Evolutionary conservation across 2,888 invertebrate species (phyloP).

Genomic region (Athalia cordata): DNA sequence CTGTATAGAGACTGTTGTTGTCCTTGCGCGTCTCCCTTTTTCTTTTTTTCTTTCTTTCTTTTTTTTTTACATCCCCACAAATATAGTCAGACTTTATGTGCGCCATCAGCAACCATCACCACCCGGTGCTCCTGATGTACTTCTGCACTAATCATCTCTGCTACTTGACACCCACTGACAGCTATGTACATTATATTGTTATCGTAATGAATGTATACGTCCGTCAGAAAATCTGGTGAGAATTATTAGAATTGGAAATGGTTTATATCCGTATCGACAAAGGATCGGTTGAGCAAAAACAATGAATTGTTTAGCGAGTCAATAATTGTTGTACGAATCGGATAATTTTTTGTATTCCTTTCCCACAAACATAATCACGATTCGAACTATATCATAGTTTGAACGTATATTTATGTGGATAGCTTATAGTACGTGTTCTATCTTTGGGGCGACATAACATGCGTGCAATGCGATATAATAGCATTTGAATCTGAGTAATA

Average conservation of each 20-base stretch:
- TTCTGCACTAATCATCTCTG: conserved; percentile 63
- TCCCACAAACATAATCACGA: background rate
- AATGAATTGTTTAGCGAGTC: conserved; percentile 39
- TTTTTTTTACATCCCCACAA: too few relatives aligned
- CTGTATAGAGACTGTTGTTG: conserved; percentile 61
- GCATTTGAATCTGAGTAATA: conserved; percentile 56
- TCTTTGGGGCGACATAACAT: too few relatives aligned
- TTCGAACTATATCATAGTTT: background rate
- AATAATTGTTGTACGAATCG: conserved; percentile 3
- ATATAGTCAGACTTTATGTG: too few relatives aligned
- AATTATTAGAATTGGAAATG: too few relatives aligned
- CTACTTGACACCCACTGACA: conserved; percentile 67
- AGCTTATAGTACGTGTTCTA: background rate
- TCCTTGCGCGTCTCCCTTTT: conserved; percentile 50
- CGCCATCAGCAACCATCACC: conserved; percentile 37
- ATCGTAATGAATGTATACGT: too few relatives aligned
- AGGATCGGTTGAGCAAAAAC: background rate
- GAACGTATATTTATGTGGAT: background rate
- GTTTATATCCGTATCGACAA: background rate
- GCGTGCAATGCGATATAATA: background rate
- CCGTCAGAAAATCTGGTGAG: too few relatives aligned
- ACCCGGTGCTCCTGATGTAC: conserved; percentile 34
- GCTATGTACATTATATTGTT: too few relatives aligned
- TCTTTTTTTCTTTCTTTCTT: too few relatives aligned
- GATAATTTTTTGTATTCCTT: conserved; percentile 7